Base-by-base conservation (phyloP, 2,797 vertebrate species). In the Synaphobranchus kaupii region DNA sequence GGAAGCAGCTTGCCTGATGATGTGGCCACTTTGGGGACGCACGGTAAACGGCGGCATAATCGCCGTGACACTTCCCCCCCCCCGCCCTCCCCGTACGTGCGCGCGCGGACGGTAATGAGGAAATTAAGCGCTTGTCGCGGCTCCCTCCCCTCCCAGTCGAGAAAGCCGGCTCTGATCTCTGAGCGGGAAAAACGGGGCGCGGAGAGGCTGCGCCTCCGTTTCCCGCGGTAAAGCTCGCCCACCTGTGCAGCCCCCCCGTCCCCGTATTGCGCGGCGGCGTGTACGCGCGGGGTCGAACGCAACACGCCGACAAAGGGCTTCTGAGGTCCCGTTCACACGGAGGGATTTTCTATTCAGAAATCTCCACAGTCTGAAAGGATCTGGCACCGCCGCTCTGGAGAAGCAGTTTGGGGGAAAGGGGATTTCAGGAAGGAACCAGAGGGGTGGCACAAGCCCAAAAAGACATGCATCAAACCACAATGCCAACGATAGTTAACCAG, bases 171-270 rank as follows among this genome's bases (percentile, higher is more conserved):
- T 86, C 60, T 90, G 89, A 92, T 93, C 90, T 90, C 85, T 91
- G 90, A 89, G 71, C 90, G 90, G n/a, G n/a, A 86, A 83, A 86
- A 90, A 90, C 50, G 87, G 87, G 90, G 91, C 88, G 25, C 85
- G 47, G 91, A 91, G 89, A 91, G 89, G 88, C 87, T 54, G 91
- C 86, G 86, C 90, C 93, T 88, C 60, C 88, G 93, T 94, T 91
- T 91, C 91, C 91, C 89, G 88, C 31, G 50, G 92, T 91, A 92
- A 91, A 93, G 92, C 93, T 94, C 89, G 91, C 93, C 93, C 95
- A 96, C 96, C 95, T 96, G 95, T 95, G 96, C 93, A 91, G 81
- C 87, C 89, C 56, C n/a, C 56, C 90, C 82, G 88, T 88, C 86
- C 90, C 90, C 84, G 84, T 60, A 86, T 82, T 89, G 93, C 88